Percentiles rank a stretch among this genome's conserved stretches.
phyloP scores from a whole-genome alignment of 2,888 invertebrate species.

The Mythimna vitellina region DNA sequence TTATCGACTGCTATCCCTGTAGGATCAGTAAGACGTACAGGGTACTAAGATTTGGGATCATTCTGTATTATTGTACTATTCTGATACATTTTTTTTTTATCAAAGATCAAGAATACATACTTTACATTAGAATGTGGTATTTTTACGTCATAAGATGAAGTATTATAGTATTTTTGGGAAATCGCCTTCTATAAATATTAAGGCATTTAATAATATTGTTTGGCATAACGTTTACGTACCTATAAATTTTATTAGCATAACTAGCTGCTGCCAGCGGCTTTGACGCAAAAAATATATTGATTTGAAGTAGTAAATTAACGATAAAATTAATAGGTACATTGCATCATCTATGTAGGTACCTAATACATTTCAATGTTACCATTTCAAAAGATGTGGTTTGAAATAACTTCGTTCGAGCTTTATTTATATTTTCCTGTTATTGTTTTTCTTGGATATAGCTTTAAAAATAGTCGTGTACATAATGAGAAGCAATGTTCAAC shows the following conservation, averaged over 20 bases:
- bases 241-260: too few species aligned
- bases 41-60: neutral
- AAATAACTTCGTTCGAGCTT: conserved; percentile 10
- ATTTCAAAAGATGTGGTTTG: neutral
- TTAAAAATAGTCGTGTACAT: conserved; percentile 15
- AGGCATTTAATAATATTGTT: too few species aligned
- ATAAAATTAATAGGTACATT: neutral
- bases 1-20: too few species aligned
- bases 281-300: neutral
- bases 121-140: neutral
- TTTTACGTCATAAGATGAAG: neutral
- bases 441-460: conserved; percentile 1
- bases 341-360: neutral
- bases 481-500: conserved; percentile 19
- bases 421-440: conserved; percentile 30
- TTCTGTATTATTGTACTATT: neutral
- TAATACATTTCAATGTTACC: neutral
- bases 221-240: too few species aligned
- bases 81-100: neutral
- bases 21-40: too few species aligned
- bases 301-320: neutral
- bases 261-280: too few species aligned
- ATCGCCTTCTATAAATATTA: too few species aligned
- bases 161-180: too few species aligned
- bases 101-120: neutral